A percentile compares a stretch with the other conserved stretches of the same genome.
phyloP scores from a whole-genome alignment of 2,888 invertebrate genomes.

The Camponotus fellah region DNA sequence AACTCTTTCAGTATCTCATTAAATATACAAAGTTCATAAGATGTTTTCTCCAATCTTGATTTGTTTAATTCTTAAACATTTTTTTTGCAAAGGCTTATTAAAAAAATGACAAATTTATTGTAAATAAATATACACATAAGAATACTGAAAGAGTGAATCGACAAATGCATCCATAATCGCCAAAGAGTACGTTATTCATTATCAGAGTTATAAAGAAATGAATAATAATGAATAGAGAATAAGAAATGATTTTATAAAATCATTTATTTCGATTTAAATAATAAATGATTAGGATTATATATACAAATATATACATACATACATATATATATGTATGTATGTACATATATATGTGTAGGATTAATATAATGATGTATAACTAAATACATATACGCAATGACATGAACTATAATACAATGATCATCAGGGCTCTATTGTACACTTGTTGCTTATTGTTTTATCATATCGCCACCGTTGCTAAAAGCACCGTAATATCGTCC shows the following conservation, averaged over 20 bases:
- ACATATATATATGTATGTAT: conserved; percentile 49
- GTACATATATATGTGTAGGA: conserved; percentile 59
- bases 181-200: conserved; percentile 47
- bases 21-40: background rate
- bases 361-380: conserved; percentile 78
- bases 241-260: conserved; percentile 74
- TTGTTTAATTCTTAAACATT: background rate
- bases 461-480: conserved; percentile 94
- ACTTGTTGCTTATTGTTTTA: conserved; percentile 71
- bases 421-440: conserved; percentile 80
- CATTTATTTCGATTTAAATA: conserved; percentile 80
- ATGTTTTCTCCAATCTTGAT: conserved; percentile 7
- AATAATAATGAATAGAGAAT: conserved; percentile 44
- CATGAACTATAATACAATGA: conserved; percentile 85
- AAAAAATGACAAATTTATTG: conserved; percentile 10
- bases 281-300: conserved; percentile 74
- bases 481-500: conserved; percentile 98
- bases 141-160: conserved; percentile 34
- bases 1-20: conserved; percentile 34
- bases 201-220: conserved; percentile 40
- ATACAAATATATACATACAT: background rate
- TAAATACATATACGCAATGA: conserved; percentile 83
- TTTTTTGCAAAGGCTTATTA: background rate
- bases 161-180: conserved; percentile 31
- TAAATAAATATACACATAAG: background rate